Evolutionary conservation across 2,888 invertebrate species (phyloP).

Genomic region (Sesamia inferens): DNA sequence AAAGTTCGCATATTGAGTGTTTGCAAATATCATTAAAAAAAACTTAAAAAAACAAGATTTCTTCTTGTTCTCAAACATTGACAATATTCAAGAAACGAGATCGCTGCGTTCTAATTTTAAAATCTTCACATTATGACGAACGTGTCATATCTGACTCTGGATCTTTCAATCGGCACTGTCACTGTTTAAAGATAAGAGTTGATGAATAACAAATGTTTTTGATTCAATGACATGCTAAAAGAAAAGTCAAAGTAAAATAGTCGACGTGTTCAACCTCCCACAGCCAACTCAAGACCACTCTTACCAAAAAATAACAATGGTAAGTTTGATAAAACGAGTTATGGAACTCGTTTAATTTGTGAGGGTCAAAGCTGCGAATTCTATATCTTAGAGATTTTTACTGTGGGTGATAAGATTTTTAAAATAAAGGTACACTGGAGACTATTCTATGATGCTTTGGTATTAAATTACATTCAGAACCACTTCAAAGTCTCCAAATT

Average conservation of each 20-base stretch:
- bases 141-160: constrained; percentile 36
- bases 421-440: too few relatives aligned
- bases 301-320: neutral
- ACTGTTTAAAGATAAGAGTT: neutral
- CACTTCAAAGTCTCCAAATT: neutral
- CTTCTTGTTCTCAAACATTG: neutral
- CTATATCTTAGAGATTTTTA: too few relatives aligned
- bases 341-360: too few relatives aligned
- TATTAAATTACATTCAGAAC: too few relatives aligned
- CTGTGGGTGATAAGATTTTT: too few relatives aligned
- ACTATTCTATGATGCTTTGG: too few relatives aligned
- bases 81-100: constrained; percentile 1
- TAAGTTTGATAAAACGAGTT: neutral
- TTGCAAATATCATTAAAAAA: neutral
- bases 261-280: neutral
- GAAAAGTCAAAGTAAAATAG: too few relatives aligned
- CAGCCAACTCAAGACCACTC: neutral
- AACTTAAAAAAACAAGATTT: neutral
- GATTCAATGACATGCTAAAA: neutral
- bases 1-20: neutral
- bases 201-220: neutral
- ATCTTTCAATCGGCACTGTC: constrained; percentile 23
- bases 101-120: constrained; percentile 16
- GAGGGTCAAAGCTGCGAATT: too few relatives aligned
- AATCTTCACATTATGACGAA: constrained; percentile 36